Conservation (phyloP, 2,888 invertebrate genomes). For the Acronicta aceris region DNA sequence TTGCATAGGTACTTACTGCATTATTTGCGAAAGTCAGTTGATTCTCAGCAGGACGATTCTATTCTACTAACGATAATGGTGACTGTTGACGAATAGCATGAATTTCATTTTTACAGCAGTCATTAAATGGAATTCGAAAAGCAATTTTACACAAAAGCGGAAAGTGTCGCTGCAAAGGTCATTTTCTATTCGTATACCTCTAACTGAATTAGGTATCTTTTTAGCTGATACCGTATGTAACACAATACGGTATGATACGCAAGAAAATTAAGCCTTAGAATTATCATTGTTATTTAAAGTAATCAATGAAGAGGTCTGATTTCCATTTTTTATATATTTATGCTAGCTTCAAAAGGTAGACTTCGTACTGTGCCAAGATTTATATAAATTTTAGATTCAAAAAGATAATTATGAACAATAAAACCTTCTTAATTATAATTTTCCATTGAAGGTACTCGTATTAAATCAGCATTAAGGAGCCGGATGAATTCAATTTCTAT, state of each 20-base stretch:
- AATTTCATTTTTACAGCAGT: too few relatives aligned
- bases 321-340: too few relatives aligned
- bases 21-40: slow-evolving; percentile 1
- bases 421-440: neutral
- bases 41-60: neutral
- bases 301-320: too few relatives aligned
- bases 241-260: too few relatives aligned
- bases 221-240: slow-evolving; percentile 27
- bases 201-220: slow-evolving; percentile 48
- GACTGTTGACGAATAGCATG: too few relatives aligned
- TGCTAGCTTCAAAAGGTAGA: too few relatives aligned
- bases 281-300: too few relatives aligned
- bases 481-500: slow-evolving; percentile 4
- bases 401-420: too few relatives aligned
- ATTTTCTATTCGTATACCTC: slow-evolving; percentile 58
- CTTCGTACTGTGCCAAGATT: too few relatives aligned
- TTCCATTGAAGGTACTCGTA: neutral
- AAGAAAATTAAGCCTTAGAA: too few relatives aligned
- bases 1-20: slow-evolving; percentile 7
- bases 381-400: too few relatives aligned
- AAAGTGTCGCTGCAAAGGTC: slow-evolving; percentile 57
- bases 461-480: neutral
- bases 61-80: too few relatives aligned
- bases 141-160: slow-evolving; percentile 42
- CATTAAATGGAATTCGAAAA: slow-evolving; percentile 12